phyloP scores from a whole-genome alignment of 2,888 invertebrate species.

The Lasioglossum morio region DNA sequence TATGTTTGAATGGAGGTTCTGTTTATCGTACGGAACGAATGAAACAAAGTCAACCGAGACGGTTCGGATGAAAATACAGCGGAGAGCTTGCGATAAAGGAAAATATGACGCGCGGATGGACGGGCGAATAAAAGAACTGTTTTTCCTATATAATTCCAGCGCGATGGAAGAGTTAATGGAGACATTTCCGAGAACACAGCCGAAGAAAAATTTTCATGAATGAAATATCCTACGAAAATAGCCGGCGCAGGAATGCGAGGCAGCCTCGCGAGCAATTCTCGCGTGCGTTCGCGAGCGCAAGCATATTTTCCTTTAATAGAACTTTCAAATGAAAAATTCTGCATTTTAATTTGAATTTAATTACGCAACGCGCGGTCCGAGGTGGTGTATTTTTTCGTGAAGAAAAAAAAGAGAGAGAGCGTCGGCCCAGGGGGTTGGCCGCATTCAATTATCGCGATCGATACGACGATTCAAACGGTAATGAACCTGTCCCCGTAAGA shows the following conservation, averaged over 20 bases:
- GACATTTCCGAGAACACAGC: background rate
- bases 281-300: background rate
- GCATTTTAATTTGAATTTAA: slow-evolving; percentile 15
- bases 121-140: too few relatives aligned
- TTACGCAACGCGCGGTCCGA: background rate
- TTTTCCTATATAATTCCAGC: background rate
- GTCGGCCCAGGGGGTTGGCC: background rate
- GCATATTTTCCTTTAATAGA: slow-evolving; percentile 6
- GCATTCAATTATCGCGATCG: slow-evolving; percentile 44
- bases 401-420: too few relatives aligned
- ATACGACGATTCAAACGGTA: slow-evolving; percentile 29
- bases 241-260: background rate
- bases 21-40: background rate
- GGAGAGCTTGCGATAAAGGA: background rate
- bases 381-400: background rate
- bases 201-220: background rate
- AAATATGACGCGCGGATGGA: background rate
- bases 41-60: background rate
- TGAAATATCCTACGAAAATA: slow-evolving; percentile 8
- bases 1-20: background rate
- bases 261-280: background rate
- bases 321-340: background rate
- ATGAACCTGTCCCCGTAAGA: slow-evolving; percentile 34
- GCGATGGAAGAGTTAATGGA: background rate
- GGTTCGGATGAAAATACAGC: background rate